Conservation (phyloP, 2,113 vertebrate species). For the Antechinus stuartii region DNA sequence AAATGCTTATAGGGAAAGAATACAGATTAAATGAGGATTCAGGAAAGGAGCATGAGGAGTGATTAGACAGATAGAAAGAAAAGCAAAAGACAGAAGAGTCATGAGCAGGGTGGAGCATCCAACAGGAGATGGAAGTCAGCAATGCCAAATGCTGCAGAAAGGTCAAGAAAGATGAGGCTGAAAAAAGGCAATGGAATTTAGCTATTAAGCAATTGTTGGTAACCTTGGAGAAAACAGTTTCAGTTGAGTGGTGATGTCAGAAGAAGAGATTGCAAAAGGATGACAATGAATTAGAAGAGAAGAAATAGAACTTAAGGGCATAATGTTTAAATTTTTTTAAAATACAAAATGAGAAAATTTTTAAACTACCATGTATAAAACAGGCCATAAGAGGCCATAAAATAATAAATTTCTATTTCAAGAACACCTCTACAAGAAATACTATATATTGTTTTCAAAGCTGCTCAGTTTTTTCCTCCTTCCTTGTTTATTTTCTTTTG, state of each 20-base stretch:
- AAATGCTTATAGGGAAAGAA: neutral
- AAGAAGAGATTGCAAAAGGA: neutral
- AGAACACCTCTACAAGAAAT: no score
- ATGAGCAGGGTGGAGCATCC: neutral
- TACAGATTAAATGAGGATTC: neutral
- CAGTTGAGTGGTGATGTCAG: neutral
- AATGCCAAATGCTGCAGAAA: neutral
- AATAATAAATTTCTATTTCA: no score
- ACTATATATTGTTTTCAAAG: no score
- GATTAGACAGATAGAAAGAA: neutral
- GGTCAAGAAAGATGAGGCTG: neutral
- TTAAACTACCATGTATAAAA: no score
- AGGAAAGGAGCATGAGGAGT: neutral
- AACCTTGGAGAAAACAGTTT: constrained; percentile 3
- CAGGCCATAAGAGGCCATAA: no score
- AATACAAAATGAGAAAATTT: no score
- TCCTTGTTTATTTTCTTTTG: no score
- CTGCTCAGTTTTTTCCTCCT: no score
- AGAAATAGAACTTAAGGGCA: neutral
- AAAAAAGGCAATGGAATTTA: constrained; percentile 4
- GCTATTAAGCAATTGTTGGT: constrained; percentile 8
- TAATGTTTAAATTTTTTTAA: neutral
- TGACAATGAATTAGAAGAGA: neutral
- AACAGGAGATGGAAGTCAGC: neutral
- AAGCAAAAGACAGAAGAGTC: neutral